These are phyloP conservation scores for Drosophila ogumai DNA, from an alignment of 1,140 invertebrate species.

Conservation along the genomic window DNA sequence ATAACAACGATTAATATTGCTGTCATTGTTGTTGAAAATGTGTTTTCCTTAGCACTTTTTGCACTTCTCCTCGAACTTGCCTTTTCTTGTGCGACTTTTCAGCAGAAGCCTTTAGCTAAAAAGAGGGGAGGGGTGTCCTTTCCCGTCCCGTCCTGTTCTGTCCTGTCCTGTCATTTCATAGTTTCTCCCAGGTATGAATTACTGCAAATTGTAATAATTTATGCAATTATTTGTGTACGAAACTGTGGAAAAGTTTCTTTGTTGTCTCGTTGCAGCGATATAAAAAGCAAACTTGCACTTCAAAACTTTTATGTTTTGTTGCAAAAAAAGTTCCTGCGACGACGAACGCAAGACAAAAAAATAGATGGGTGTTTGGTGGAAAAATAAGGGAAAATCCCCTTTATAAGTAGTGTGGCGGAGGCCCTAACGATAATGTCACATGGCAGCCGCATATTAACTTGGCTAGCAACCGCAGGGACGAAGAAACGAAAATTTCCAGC, in stretches of 20 bases:
- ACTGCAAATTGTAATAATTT: constrained; percentile 50
- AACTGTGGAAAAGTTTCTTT: constrained; percentile 35
- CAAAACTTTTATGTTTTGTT: constrained; percentile 35
- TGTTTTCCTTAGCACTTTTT: constrained; percentile 11
- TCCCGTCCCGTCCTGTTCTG: background rate
- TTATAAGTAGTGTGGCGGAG: constrained; percentile 10
- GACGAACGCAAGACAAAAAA: background rate
- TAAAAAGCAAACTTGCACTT: constrained; percentile 46
- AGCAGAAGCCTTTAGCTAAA: background rate
- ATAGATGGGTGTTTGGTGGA: background rate
- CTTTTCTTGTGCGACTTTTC: constrained; percentile 2
- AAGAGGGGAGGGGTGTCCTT: background rate
- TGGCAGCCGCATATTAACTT: constrained; percentile 71
- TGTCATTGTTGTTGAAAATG: constrained; percentile 10
- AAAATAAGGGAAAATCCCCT: background rate
- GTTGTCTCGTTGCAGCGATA: constrained; percentile 33
- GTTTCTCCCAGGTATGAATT: constrained; percentile 43
- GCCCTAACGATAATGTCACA: constrained; percentile 62
- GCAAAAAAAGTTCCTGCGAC: constrained; percentile 3
- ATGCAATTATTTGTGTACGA: constrained; percentile 48
- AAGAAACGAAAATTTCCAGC: constrained; percentile 53
- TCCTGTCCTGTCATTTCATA: constrained; percentile 30
- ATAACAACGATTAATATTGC: constrained; percentile 24
- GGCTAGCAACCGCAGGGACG: constrained; percentile 27
- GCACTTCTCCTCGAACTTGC: background rate